phyloP scores from a whole-genome alignment of 2,797 vertebrate species.

The Microchirus variegatus region DNA sequence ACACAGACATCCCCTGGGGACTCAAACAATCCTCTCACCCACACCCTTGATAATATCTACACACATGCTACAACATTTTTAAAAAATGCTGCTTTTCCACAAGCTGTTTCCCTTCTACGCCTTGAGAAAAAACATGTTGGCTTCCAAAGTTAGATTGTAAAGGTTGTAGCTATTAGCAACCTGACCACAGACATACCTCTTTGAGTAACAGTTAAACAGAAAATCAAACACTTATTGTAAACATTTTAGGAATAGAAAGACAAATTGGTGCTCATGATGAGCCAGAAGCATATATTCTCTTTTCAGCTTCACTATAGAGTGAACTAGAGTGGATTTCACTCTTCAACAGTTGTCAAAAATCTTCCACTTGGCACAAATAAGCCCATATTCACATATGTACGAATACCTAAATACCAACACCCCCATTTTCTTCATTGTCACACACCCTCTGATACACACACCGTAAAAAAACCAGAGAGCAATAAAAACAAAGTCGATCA shows the following conservation, averaged over 20 bases:
- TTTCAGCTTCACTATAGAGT: not conserved
- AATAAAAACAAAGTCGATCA: conserved; percentile 66
- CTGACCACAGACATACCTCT: conserved; percentile 40
- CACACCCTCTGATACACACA: conserved; percentile 30
- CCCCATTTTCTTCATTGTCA: conserved; percentile 20
- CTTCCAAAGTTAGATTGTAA: conserved; percentile 43
- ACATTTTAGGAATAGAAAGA: conserved; percentile 22
- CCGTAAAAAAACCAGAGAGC: conserved; percentile 57
- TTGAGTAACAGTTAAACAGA: conserved; percentile 26
- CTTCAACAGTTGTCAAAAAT: not conserved
- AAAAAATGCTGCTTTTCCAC: conserved; percentile 3
- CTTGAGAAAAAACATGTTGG: conserved; percentile 39
- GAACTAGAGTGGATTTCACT: not conserved
- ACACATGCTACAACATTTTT: conserved; percentile 6
- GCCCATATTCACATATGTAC: conserved; percentile 11
- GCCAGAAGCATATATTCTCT: not conserved
- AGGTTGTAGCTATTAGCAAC: conserved; percentile 38
- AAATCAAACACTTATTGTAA: conserved; percentile 19
- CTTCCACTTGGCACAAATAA: conserved; percentile 10
- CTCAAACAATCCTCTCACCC: conserved; percentile 6
- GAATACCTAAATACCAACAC: conserved; percentile 25
- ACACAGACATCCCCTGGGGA: not conserved
- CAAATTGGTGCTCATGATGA: conserved; percentile 3
- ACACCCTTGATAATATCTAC: conserved; percentile 18
- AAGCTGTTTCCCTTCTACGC: conserved; percentile 18